Evolutionary conservation across 2,797 vertebrate genomes (phyloP), one percentile per base, ranked within the genome.

Genomic region (Gallinago stenura): DNA sequence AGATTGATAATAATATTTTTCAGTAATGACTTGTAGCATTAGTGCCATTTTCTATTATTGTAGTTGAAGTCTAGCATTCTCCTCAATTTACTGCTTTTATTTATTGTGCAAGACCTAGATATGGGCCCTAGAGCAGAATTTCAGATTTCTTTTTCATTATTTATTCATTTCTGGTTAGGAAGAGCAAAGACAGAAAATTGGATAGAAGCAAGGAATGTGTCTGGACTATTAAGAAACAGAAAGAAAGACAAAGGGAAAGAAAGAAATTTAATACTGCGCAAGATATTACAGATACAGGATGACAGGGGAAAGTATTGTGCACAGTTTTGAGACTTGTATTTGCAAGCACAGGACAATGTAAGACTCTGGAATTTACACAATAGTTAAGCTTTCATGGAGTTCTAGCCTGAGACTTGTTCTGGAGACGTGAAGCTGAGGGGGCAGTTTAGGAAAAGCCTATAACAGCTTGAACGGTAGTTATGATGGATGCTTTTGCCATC

Each of bases 1-100:
- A 70, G 39, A 80, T 71, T 69, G 45, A 86, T 87, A 90, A 89
- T 75, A 95, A 70, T 7, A 54, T 91, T 92, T 91, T 96, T 90
- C 17, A 87, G 6, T 54, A 93, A 77, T 45, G 54, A 7, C 11
- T 91, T 89, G 53, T 80, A 90, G 37, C 28, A 87, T 95, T 93
- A 83, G 16, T 92, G 81, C 31, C 46, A 65, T 89, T 87, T 92
- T 83, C 57, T 90, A 31, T 90, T 96, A 91, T 20, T 87, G 61
- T 13, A 72, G 50, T 51, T 37, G 30, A 68, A 45, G 10, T 73
- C 60, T 60, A 84, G 37, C 31, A 90, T 86, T 92, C 46, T 76
- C 2, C 4, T 92, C 22, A 68, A 41, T 78, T 90, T 90, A 45
- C 64, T 12, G 1, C 21, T 91, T 90, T 60, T 72, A 81, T 89